Evolutionary conservation across 2,888 invertebrate species (phyloP).

Genomic region (Zeuzera pyrina): DNA sequence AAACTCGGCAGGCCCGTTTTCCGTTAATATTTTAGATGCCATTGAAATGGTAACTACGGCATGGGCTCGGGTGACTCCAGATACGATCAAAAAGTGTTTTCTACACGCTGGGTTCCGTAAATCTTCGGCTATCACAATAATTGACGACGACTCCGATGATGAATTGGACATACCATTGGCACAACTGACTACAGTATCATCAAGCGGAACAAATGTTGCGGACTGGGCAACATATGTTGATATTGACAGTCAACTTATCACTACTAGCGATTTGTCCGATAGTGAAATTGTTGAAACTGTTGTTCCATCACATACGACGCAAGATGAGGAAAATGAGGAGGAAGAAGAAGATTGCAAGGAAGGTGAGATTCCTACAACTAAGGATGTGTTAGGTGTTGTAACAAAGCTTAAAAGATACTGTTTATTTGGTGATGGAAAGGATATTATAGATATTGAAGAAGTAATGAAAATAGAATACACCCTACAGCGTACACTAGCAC

Average conservation of each 20-base stretch:
- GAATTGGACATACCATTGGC: slow-evolving; percentile 7
- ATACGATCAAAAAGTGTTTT: slow-evolving; percentile 12
- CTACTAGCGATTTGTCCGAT: slow-evolving; percentile 7
- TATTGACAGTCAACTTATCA: too few relatives aligned
- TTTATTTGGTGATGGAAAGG: slow-evolving; percentile 10
- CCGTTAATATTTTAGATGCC: slow-evolving; percentile 10
- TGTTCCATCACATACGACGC: slow-evolving; percentile 6
- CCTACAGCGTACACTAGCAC: not conserved
- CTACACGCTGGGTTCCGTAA: slow-evolving; percentile 8
- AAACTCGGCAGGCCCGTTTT: slow-evolving; percentile 5
- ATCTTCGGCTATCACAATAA: slow-evolving; percentile 8
- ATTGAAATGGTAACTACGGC: slow-evolving; percentile 10
- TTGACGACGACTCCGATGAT: slow-evolving; percentile 8
- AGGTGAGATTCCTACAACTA: slow-evolving; percentile 11
- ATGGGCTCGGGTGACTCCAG: slow-evolving; percentile 10
- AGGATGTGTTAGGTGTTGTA: slow-evolving; percentile 9
- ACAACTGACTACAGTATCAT: slow-evolving; percentile 6
- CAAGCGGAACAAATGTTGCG: slow-evolving; percentile 9
- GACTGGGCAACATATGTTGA: slow-evolving; percentile 9
- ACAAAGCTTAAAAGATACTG: slow-evolving; percentile 9
- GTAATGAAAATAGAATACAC: not conserved
- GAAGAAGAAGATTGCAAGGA: slow-evolving; percentile 8
- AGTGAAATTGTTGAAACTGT: slow-evolving; percentile 7
- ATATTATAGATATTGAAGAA: slow-evolving; percentile 8
- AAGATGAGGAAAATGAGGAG: slow-evolving; percentile 7